phyloP scores from a whole-genome alignment of 2,797 vertebrate species.

The Urophycis tenuis region DNA sequence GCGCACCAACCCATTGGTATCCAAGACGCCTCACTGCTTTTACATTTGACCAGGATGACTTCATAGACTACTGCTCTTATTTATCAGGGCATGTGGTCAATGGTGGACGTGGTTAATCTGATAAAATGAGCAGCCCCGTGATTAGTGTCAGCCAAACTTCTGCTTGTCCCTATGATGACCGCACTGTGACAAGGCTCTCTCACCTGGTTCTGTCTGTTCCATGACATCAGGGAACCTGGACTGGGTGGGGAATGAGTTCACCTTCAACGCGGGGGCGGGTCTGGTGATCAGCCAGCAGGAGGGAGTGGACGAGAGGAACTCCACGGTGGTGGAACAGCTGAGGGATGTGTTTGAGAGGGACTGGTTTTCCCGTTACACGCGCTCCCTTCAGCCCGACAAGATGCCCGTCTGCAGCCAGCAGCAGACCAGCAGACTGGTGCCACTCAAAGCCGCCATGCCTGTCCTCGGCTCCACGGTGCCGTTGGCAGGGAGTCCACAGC shows the following conservation, averaged over 20 bases:
- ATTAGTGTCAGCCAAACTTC: neutral
- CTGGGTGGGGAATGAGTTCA: slow-evolving; percentile 90
- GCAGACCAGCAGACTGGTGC: slow-evolving; percentile 55
- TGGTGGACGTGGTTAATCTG: neutral
- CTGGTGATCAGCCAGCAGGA: slow-evolving; percentile 85
- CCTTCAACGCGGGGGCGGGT: slow-evolving; percentile 83
- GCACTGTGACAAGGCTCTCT: slow-evolving; percentile 1
- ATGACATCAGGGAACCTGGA: slow-evolving; percentile 82
- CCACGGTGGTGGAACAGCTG: slow-evolving; percentile 81
- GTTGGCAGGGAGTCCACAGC: slow-evolving; percentile 55
- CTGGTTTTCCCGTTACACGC: slow-evolving; percentile 86
- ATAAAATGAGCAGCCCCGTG: neutral
- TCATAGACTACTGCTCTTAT: neutral
- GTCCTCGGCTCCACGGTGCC: neutral
- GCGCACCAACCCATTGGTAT: slow-evolving; percentile 15
- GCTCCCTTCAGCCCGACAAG: slow-evolving; percentile 78
- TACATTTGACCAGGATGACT: neutral
- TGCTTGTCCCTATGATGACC: neutral
- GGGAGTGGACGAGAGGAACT: slow-evolving; percentile 60
- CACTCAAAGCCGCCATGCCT: slow-evolving; percentile 58
- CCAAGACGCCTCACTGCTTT: neutral
- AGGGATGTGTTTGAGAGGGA: slow-evolving; percentile 85
- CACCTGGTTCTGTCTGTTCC: neutral
- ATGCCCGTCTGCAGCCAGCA: slow-evolving; percentile 77
- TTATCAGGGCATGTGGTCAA: neutral